phyloP scores from a whole-genome alignment of 1,140 invertebrate genomes.

The Cyclargus thomasi region DNA sequence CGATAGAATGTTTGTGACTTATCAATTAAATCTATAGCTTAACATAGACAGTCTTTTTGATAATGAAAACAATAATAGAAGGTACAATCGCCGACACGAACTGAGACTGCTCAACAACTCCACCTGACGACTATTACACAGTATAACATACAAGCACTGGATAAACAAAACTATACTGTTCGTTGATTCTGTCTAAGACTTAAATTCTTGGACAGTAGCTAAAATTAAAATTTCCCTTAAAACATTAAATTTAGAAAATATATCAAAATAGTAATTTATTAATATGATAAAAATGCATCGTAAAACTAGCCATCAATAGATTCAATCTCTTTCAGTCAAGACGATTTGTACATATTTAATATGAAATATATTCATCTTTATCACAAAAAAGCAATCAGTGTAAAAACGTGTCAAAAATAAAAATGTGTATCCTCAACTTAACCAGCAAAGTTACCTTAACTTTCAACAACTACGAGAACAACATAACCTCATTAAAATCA shows the following conservation, averaged over 20 bases:
- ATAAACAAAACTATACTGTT: conserved; percentile 11
- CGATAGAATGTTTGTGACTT: conserved; percentile 68
- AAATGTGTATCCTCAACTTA: background rate
- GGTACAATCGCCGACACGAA: conserved; percentile 42
- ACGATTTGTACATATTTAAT: conserved; percentile 12
- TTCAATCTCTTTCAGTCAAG: conserved; percentile 6
- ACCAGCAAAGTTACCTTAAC: background rate
- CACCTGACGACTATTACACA: background rate
- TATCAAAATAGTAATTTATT: conserved; percentile 11
- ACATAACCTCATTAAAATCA: conserved; percentile 12
- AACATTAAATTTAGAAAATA: conserved; percentile 17
- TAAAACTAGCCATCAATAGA: conserved; percentile 11
- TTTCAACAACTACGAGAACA: conserved; percentile 10
- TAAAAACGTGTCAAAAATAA: conserved; percentile 7
- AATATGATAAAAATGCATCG: conserved; percentile 13
- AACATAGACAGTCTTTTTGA: conserved; percentile 72
- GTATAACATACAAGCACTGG: conserved; percentile 2
- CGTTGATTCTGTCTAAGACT: conserved; percentile 7
- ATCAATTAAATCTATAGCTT: conserved; percentile 67
- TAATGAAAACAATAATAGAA: conserved; percentile 56
- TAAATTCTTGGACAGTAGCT: conserved; percentile 11
- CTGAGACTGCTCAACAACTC: conserved; percentile 22
- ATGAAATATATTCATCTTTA: conserved; percentile 11
- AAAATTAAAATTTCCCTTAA: conserved; percentile 16
- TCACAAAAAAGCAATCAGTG: background rate